A percentile compares a stretch with the other conserved stretches of the same genome.
These are phyloP conservation scores for Schizothorax lantsangensis DNA, from an alignment of 2,797 vertebrate species.

Conservation along the genomic window DNA sequence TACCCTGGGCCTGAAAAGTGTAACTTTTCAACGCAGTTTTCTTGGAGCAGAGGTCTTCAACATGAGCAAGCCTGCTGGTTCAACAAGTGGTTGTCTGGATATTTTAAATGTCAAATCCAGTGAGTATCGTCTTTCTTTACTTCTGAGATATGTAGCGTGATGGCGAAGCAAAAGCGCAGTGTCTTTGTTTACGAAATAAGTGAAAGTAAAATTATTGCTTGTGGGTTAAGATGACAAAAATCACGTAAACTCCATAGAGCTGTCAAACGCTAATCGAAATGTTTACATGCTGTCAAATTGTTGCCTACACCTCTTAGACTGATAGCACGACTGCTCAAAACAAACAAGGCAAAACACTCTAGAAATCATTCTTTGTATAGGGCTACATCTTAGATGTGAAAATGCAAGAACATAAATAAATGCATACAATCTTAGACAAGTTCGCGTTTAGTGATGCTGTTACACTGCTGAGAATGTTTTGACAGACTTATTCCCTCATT, in stretches of 20 bases:
- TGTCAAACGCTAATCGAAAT: constrained; percentile 15
- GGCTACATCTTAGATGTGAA: not conserved
- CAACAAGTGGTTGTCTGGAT: constrained; percentile 97
- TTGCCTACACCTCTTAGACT: not conserved
- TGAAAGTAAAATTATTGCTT: not conserved
- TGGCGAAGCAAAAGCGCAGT: not conserved
- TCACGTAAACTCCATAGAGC: not conserved
- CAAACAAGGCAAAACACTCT: not conserved
- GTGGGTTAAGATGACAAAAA: not conserved
- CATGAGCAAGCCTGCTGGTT: constrained; percentile 97
- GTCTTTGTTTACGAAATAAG: not conserved
- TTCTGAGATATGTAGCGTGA: not conserved
- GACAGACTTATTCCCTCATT: not conserved
- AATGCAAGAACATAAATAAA: not conserved
- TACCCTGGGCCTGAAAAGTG: constrained; percentile 26
- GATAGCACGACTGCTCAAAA: not conserved
- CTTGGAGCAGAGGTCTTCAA: constrained; percentile 70
- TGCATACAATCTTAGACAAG: not conserved
- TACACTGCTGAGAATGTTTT: not conserved
- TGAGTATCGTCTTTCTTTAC: constrained; percentile 69
- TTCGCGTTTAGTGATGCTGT: not conserved
- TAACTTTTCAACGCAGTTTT: constrained; percentile 58
- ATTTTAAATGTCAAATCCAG: constrained; percentile 86
- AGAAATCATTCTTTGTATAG: not conserved
- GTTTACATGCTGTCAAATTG: constrained; percentile 24